Evolutionary conservation across 2,888 invertebrate genomes (phyloP).

Genomic region (Anoplius nigerrimus): DNA sequence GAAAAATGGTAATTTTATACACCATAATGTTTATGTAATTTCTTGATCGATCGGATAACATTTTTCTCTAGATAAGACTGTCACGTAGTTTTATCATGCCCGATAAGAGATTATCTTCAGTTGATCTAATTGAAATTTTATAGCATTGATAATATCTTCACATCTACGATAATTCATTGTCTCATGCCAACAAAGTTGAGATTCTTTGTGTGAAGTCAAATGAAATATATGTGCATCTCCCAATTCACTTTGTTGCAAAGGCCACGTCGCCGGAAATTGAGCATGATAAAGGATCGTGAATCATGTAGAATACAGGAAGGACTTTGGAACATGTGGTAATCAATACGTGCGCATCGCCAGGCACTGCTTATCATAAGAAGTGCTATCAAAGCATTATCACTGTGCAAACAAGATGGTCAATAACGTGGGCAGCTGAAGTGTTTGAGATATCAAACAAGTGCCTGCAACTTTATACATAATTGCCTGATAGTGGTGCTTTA

Average conservation of each 20-base stretch:
- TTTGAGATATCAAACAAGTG: constrained; percentile 13
- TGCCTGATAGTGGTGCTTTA: too few species aligned
- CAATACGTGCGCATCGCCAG: constrained; percentile 38
- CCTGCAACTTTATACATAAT: not conserved
- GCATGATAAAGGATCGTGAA: too few species aligned
- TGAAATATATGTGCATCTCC: too few species aligned
- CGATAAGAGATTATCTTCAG: not conserved
- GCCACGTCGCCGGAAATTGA: too few species aligned
- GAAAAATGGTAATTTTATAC: too few species aligned
- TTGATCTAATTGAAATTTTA: too few species aligned
- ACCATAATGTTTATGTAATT: not conserved
- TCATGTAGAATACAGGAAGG: constrained; percentile 14
- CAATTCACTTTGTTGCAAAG: too few species aligned
- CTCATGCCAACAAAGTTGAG: too few species aligned
- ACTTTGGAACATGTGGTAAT: constrained; percentile 48
- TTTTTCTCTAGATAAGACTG: constrained; percentile 16
- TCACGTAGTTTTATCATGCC: constrained; percentile 5
- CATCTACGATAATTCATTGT: too few species aligned
- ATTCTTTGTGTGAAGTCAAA: too few species aligned
- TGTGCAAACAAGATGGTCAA: constrained; percentile 41
- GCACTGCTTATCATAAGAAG: constrained; percentile 41
- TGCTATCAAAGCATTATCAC: constrained; percentile 44
- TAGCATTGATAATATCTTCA: too few species aligned
- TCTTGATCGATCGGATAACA: constrained; percentile 6
- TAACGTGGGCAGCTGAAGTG: constrained; percentile 28